Conservation (phyloP, 2,113 vertebrate genomes). For the Varanus komodoensis region DNA sequence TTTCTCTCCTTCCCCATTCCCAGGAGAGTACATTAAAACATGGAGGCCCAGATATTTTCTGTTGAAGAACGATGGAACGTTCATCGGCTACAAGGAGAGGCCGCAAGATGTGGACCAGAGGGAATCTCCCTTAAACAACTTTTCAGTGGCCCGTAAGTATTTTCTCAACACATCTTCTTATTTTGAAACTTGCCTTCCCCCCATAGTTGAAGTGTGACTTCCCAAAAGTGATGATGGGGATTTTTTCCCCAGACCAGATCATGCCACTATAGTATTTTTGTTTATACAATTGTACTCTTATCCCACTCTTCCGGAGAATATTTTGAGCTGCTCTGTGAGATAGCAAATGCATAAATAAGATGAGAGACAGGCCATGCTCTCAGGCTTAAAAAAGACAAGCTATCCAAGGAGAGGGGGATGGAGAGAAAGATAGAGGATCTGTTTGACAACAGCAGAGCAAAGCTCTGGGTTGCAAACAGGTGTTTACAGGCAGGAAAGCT, state of each 20-base stretch:
- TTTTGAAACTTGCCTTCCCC: not conserved
- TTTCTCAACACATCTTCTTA: constrained; percentile 4
- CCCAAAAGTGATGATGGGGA: not conserved
- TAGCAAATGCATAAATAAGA: no score
- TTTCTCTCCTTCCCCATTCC: not conserved
- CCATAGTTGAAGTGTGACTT: not conserved
- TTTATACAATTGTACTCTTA: not conserved
- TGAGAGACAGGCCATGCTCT: not conserved
- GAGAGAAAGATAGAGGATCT: not conserved
- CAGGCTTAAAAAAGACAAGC: not conserved
- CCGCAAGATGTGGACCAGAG: constrained; percentile 95
- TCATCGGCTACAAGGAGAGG: constrained; percentile 97
- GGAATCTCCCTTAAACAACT: constrained; percentile 97
- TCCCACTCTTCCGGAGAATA: not conserved
- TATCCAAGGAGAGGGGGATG: not conserved
- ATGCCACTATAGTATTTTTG: not conserved
- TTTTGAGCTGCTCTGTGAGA: not conserved
- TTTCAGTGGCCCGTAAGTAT: constrained; percentile 96
- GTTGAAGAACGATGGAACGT: constrained; percentile 94
- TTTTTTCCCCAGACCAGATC: not conserved
- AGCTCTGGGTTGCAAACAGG: not conserved
- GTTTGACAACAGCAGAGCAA: not conserved
- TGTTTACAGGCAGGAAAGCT: not conserved
- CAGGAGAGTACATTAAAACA: constrained; percentile 98
- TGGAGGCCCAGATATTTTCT: constrained; percentile 97